phyloP scores from a whole-genome alignment of 92 coral and sea anemone genomes.

The Ricordea florida region DNA sequence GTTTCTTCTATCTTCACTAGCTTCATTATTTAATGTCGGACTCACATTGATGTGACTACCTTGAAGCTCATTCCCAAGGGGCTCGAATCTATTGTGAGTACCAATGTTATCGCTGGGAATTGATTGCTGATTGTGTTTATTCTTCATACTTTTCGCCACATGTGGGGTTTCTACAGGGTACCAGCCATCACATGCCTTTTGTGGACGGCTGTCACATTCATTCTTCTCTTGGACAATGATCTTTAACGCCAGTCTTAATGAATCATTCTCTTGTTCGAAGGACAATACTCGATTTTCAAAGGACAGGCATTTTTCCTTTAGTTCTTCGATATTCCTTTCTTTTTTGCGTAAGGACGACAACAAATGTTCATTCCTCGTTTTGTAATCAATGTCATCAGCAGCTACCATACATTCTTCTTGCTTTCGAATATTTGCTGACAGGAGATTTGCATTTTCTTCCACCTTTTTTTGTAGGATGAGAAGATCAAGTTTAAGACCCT shows the following conservation, averaged over 20 bases:
- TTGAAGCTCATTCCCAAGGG: slow-evolving; percentile 5
- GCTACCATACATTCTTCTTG: slow-evolving; percentile 8
- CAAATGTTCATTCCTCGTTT: slow-evolving; percentile 10
- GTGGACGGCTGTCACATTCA: not conserved
- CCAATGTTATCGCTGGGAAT: not conserved
- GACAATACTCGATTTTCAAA: slow-evolving; percentile 16
- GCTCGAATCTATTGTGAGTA: slow-evolving; percentile 6
- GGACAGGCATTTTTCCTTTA: slow-evolving; percentile 27
- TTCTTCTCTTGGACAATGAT: slow-evolving; percentile 18
- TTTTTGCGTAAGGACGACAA: slow-evolving; percentile 1
- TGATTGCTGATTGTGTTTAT: not conserved
- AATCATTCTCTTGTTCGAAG: slow-evolving; percentile 26
- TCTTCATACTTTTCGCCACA: not conserved
- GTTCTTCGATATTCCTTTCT: too few relatives aligned
- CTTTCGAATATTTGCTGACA: not conserved
- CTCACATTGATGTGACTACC: not conserved
- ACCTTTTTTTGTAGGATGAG: not conserved
- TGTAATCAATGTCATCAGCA: slow-evolving; percentile 13
- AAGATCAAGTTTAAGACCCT: not conserved
- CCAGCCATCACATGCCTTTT: not conserved
- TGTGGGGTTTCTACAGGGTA: not conserved
- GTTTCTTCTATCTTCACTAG: too few relatives aligned
- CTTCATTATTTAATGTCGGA: too few relatives aligned
- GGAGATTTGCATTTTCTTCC: not conserved
- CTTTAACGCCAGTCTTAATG: slow-evolving; percentile 15